Conservation (phyloP, 2,113 vertebrate genomes). For the Ctenodactylus gundi region DNA sequence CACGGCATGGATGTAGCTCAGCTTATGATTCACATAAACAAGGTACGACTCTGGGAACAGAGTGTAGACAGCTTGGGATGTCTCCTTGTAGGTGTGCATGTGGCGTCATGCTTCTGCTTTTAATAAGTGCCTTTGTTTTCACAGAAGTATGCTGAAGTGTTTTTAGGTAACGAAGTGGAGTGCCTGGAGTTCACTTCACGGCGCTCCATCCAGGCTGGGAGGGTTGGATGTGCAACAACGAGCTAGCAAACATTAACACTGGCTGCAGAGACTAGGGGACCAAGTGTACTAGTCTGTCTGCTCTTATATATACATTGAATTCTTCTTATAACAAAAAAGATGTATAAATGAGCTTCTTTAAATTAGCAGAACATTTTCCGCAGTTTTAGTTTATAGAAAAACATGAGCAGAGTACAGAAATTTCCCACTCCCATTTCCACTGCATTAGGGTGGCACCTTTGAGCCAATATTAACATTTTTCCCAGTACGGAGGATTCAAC, state of each 20-base stretch:
- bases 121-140: background rate
- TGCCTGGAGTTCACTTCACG: background rate
- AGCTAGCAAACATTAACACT: rapidly evolving
- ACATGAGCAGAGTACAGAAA: background rate
- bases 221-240: rapidly evolving
- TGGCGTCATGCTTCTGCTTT: background rate
- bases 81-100: background rate
- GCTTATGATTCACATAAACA: background rate
- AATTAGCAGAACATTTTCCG: background rate
- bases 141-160: background rate
- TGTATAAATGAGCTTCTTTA: background rate
- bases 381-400: background rate
- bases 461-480: background rate
- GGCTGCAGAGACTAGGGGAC: background rate
- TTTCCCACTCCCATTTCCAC: background rate
- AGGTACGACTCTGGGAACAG: rapidly evolving
- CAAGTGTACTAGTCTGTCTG: rapidly evolving
- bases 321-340: background rate
- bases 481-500: no score
- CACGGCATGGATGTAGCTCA: rapidly evolving
- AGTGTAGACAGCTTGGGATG: rapidly evolving
- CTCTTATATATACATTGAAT: background rate
- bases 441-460: rapidly evolving
- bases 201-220: background rate
- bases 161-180: background rate